Evolutionary conservation across 2,888 invertebrate genomes (phyloP).

Genomic region (Heliconius cydno): DNA sequence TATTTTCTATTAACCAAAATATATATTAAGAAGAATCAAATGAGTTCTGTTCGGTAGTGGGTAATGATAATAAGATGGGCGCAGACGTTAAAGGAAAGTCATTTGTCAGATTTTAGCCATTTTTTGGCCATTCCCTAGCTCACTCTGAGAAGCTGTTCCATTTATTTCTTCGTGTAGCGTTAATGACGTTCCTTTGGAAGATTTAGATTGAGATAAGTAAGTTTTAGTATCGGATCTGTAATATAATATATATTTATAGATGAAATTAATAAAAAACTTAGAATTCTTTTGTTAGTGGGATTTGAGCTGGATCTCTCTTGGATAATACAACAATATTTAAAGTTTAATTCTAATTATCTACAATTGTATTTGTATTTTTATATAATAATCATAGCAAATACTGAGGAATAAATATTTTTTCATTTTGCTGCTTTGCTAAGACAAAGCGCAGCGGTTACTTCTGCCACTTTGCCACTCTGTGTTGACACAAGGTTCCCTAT

Average conservation of each 20-base stretch:
- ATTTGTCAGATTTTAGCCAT: conserved; percentile 82
- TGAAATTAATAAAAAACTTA: neutral
- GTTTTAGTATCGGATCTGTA: neutral
- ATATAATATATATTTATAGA: neutral
- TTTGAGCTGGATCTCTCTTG: neutral
- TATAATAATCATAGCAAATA: neutral
- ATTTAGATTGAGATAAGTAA: conserved; percentile 21
- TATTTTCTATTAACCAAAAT: conserved; percentile 51
- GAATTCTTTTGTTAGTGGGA: neutral
- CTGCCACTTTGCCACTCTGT: too few relatives aligned
- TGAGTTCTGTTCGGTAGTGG: conserved; percentile 82
- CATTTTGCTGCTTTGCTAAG: too few relatives aligned
- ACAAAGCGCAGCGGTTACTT: too few relatives aligned
- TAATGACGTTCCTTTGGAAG: conserved; percentile 68
- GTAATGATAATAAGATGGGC: conserved; percentile 84
- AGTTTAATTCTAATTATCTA: neutral
- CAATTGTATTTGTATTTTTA: neutral
- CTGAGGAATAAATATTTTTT: neutral
- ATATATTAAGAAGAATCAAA: conserved; percentile 74
- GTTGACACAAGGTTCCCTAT: too few relatives aligned
- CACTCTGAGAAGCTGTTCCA: conserved; percentile 82
- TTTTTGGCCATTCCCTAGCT: conserved; percentile 78
- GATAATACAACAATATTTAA: neutral
- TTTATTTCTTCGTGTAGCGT: conserved; percentile 70
- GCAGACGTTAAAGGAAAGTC: conserved; percentile 84